Evolutionary conservation across 2,888 invertebrate genomes (phyloP), one percentile per base, ranked within the genome.

Genomic region (Macroteleia sp.): DNA sequence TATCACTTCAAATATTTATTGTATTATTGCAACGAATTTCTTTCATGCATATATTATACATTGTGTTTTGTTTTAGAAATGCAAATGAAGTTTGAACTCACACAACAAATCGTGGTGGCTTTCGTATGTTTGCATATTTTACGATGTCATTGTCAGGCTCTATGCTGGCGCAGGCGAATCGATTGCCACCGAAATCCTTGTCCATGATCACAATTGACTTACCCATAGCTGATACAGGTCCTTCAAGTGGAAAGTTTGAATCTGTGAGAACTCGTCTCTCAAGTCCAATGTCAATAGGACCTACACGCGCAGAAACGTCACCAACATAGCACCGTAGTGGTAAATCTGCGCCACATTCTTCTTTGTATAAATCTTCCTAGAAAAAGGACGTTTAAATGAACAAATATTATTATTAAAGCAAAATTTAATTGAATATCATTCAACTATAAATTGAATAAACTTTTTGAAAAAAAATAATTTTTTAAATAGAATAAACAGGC

Each of bases 261-360:
- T 98, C 98, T 32, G 95, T 94, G 84, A 96, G 95, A 79, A 98
- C 94, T 86, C 94, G 94, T 36, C 97, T 94, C 67, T 95, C 93
- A 0, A 94, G 93, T 1, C 98, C 98, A 28, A 98, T 93, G 85
- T 95, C 94, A 50, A 98, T 96, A 0, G 96, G 94, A 0, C 97
- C 98, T 30, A 97, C 92, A 79, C 98, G 93, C 0, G 96, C 95
- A 0, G 97, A 96, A 41, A 98, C 92, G 90, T 98, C 98, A 0
- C 98, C 98, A 0, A 98, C 96, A 88, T 97, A 96, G 89, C 98
- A 98, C 1, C 98, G 93, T 59, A 97, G 91, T 0, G 98, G 98
- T 86, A 97, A 96, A 90, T 96, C 95, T 0, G 96, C 94, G 0
- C 96, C 96, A 89, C 98, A 98, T 92, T 98, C 97, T 91, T 95